Base-by-base conservation (phyloP, 2,888 invertebrate species). In the Ganaspis brasiliensis region DNA sequence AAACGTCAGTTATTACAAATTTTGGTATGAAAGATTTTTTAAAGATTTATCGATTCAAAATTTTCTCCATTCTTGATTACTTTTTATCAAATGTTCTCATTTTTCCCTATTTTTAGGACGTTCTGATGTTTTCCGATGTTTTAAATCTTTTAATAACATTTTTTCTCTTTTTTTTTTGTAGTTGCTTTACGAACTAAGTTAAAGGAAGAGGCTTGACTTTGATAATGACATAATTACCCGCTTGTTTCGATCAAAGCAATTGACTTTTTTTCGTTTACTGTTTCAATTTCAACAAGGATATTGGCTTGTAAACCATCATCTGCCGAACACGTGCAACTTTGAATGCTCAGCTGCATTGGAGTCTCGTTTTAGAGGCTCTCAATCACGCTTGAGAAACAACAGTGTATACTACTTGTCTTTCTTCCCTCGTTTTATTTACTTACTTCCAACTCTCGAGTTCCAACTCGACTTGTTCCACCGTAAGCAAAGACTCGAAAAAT, bases 311-410 rank as follows among this genome's bases (percentile, higher is more conserved):
- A 76, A 70, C 55, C 74, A 67, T 77, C 81, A 82, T 82, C 77
- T 82, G 82, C 70, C 72, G 52, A 75, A 55, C 82, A 82, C 80
- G 76, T 82, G 82, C 81, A 67, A 40, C 72, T 70, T 61, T 55
- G 26, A 63, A 35, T 24, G 40, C n/a, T 72, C 75, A 74, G 77
- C 74, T 79, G 77, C 56, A 74, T 72, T 61, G 35, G 55, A 61
- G 31, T 52, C 49, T 49, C 45, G n/a, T 49, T 61, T 72, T 75
- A 77, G 77, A 57, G 79, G 59, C 55, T 77, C 79, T 79, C 79
- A 74, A 71, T 61, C 57, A 49, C 45, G 26, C 40, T 67, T 49
- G 45, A 49, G 45, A 26, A 67, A 67, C 67, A 61, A 61, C 61
- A 37, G 16, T 16, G 8, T 37, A 12, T 16, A 21, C 24, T 67